These are phyloP conservation scores for Agelastica alni DNA, from an alignment of 2,888 invertebrate genomes.

Conservation along the genomic window DNA sequence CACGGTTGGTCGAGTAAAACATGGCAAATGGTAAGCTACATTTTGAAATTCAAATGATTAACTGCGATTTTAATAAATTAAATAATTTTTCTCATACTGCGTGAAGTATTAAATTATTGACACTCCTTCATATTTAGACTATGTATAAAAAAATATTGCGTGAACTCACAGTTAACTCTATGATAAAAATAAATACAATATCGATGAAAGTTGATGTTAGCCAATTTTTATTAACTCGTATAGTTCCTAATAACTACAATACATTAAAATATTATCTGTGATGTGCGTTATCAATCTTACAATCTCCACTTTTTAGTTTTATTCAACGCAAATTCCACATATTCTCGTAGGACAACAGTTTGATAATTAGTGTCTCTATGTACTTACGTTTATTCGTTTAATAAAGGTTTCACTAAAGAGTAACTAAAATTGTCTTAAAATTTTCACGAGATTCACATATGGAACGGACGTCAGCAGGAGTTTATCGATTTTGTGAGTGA, in stretches of 20 bases:
- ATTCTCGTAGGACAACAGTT: too few relatives aligned
- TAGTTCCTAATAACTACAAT: not conserved
- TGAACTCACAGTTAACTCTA: too few relatives aligned
- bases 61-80: too few relatives aligned
- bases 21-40: too few relatives aligned
- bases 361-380: too few relatives aligned
- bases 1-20: too few relatives aligned
- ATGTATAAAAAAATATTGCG: too few relatives aligned
- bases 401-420: not conserved
- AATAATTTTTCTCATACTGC: too few relatives aligned
- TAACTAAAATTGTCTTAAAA: not conserved
- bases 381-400: too few relatives aligned
- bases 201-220: not conserved
- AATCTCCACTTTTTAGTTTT: not conserved
- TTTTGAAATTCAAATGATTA: too few relatives aligned
- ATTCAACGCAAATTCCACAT: not conserved
- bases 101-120: too few relatives aligned
- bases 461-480: constrained; percentile 6
- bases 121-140: too few relatives aligned
- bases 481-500: constrained; percentile 17
- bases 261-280: not conserved
- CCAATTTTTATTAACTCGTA: not conserved
- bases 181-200: not conserved
- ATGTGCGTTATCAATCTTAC: not conserved
- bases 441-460: constrained; percentile 11